Base-by-base conservation (phyloP, 2,888 invertebrate species). In the Melinaea marsaeus region DNA sequence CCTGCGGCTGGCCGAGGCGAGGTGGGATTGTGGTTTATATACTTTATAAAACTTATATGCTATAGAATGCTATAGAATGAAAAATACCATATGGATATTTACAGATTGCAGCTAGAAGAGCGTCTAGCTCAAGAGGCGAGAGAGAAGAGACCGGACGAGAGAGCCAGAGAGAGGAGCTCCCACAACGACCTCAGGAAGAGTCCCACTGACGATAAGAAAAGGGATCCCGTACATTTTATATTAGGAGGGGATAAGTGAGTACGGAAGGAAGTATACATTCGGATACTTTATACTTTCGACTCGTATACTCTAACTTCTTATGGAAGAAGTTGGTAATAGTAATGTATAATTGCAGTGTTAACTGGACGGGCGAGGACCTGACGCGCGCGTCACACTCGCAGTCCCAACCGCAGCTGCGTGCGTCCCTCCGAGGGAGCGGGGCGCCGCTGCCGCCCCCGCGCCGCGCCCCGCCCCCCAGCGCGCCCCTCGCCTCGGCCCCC, bases 181-280 rank as follows among this genome's bases (percentile, higher is more conserved):
- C 76, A 75, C 71, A 83, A 77, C 62, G 90, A 90, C 60, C 76
- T 83, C 57, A 74, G 89, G 61, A 84, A 80, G 75, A 88, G 86
- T 69, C 88, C 89, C 6, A 71, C 74, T 4, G 85, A 84, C 13
- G 87, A 88, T 13, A 71, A 83, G 64, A 77, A 79, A 58, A 79
- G 79, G 65, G 90, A 89, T 11, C 80, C 79, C 54, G 90, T 91
- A 51, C 86, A 90, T 63, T 91, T 91, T 66, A 75, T 86, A 46
- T 69, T 91, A 7, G 91, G 91, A 0, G 91, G 91, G 0, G 91
- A 91, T 62, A 91, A 89, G 90, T 90, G 56, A 83, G 88, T 80
- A 42, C 9, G 5, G 37, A 37, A 37, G 22, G 22, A 22, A 22
- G 22, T 2, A 37, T 37, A 37, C 4, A 37, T 37, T 37, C 2